Percentiles rank a stretch among this genome's conserved stretches.
These are phyloP conservation scores for Andrena minutula DNA, from an alignment of 2,888 invertebrate genomes.

Conservation along the genomic window DNA sequence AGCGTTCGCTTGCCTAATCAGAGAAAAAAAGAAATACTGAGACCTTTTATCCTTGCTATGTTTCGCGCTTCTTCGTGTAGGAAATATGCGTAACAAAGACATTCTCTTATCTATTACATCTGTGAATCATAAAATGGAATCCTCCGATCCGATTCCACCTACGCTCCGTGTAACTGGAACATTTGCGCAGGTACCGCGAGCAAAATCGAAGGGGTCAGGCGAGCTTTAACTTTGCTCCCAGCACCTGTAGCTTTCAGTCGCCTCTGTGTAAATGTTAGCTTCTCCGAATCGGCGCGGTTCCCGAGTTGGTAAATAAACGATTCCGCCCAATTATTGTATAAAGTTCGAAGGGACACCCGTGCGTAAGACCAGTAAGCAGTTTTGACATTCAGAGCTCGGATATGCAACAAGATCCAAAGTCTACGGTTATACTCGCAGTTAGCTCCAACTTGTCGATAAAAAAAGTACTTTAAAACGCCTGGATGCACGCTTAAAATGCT, in stretches of 20 bases:
- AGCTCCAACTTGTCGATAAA: constrained; percentile 2
- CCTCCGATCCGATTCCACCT: constrained; percentile 39
- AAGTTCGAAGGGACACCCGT: constrained; percentile 2
- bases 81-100: constrained; percentile 51
- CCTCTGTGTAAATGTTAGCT: constrained; percentile 28
- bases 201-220: too few relatives aligned
- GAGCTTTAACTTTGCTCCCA: too few relatives aligned
- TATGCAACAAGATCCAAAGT: constrained; percentile 3
- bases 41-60: constrained; percentile 48
- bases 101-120: constrained; percentile 46
- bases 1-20: constrained; percentile 26
- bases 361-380: constrained; percentile 11
- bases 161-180: constrained; percentile 48
- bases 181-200: constrained; percentile 9
- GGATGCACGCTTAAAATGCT: constrained; percentile 33
- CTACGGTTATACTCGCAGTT: neutral
- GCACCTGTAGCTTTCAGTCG: constrained; percentile 44
- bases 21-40: constrained; percentile 6
- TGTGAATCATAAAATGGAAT: constrained; percentile 45
- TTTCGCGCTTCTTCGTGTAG: constrained; percentile 34
- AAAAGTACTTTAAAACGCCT: constrained; percentile 34
- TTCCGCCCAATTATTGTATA: constrained; percentile 16
- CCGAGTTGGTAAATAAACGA: constrained; percentile 8
- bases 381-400: constrained; percentile 7
- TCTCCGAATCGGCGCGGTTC: constrained; percentile 21